A percentile compares a stretch with the other conserved stretches of the same genome.
phyloP scores from a whole-genome alignment of 2,797 vertebrate species.

The Emydoidea blandingii region DNA sequence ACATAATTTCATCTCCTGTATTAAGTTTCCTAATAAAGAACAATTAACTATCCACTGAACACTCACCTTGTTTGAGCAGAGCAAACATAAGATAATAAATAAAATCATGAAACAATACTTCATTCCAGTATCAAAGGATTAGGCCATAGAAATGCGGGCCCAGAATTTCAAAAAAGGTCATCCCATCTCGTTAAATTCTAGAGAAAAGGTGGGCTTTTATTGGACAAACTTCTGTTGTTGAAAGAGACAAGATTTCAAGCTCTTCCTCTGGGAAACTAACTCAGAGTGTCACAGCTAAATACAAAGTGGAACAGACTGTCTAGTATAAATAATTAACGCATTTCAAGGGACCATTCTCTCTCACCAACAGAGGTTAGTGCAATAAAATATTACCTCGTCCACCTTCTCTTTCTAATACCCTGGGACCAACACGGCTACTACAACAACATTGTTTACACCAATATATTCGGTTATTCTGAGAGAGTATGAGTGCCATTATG shows the following conservation, averaged over 20 bases:
- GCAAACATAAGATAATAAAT: neutral
- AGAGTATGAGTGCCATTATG: neutral
- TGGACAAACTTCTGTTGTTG: too few species aligned
- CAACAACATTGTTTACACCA: neutral
- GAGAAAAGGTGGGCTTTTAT: too few species aligned
- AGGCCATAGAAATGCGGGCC: neutral
- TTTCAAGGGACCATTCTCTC: too few species aligned
- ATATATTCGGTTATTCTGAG: neutral
- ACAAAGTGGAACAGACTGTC: too few species aligned
- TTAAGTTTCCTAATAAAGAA: neutral
- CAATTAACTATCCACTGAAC: neutral
- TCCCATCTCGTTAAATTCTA: too few species aligned
- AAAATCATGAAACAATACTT: too few species aligned
- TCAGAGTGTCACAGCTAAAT: too few species aligned
- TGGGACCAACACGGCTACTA: neutral
- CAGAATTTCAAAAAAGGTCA: neutral
- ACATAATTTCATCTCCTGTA: neutral
- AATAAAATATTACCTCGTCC: neutral
- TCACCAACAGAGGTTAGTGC: too few species aligned
- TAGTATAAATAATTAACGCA: too few species aligned
- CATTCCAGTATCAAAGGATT: neutral
- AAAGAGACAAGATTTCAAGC: too few species aligned
- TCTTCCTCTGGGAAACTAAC: too few species aligned
- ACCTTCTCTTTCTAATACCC: neutral
- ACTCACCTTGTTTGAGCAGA: neutral